Conservation (phyloP, 2,797 vertebrate genomes). For the Cichlasoma orientale region DNA sequence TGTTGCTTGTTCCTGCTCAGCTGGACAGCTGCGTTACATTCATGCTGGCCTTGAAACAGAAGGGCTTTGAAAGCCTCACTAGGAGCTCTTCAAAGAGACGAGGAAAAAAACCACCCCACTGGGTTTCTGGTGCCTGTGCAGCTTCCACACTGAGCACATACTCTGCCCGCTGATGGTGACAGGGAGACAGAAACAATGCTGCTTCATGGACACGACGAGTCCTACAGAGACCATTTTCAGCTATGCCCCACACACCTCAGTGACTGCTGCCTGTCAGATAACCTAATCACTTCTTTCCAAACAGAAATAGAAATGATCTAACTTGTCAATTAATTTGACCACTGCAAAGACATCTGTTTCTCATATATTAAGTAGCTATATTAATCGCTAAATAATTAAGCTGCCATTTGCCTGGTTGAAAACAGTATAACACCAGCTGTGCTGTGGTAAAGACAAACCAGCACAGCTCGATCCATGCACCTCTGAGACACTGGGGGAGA, state of each 20-base stretch:
- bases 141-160: conserved; percentile 59
- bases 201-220: background rate
- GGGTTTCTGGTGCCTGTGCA: conserved; percentile 46
- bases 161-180: background rate
- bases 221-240: background rate
- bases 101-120: background rate
- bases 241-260: background rate
- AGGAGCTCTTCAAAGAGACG: conserved; percentile 69
- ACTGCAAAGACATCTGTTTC: background rate
- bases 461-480: background rate
- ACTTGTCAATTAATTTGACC: background rate
- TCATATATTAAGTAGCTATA: background rate
- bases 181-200: conserved; percentile 11
- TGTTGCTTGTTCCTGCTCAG: conserved; percentile 50
- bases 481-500: background rate
- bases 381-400: background rate
- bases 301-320: background rate
- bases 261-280: background rate
- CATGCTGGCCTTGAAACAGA: conserved; percentile 48
- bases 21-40: conserved; percentile 68
- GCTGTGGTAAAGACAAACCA: background rate
- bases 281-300: background rate
- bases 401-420: background rate
- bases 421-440: background rate
- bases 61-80: conserved; percentile 69